A percentile compares a stretch with the other conserved stretches of the same genome.
phyloP scores from a whole-genome alignment of 2,797 vertebrate genomes.

The Cacajao melanocephalus region DNA sequence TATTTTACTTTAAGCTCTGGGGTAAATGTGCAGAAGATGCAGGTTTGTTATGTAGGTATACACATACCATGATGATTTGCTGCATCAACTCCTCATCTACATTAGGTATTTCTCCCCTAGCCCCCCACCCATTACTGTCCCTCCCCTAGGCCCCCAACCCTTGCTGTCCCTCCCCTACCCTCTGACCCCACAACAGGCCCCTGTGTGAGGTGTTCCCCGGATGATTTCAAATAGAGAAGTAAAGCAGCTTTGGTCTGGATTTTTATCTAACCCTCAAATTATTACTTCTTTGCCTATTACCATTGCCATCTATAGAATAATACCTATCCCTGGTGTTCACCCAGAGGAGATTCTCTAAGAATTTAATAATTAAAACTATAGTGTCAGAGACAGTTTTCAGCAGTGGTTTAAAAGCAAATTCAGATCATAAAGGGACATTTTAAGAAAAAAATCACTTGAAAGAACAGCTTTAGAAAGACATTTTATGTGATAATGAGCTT shows the following conservation, averaged over 20 bases:
- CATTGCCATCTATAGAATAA: background rate
- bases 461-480: background rate
- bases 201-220: background rate
- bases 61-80: too few relatives aligned
- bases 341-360: background rate
- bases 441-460: background rate
- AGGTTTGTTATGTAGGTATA: too few relatives aligned
- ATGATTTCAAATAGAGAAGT: background rate
- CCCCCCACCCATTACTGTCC: too few relatives aligned
- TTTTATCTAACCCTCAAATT: background rate
- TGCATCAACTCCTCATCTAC: too few relatives aligned
- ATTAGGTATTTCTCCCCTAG: too few relatives aligned
- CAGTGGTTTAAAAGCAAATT: background rate
- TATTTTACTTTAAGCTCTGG: too few relatives aligned
- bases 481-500: background rate
- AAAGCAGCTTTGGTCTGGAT: background rate
- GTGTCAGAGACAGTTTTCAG: background rate
- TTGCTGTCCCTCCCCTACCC: too few relatives aligned
- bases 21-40: too few relatives aligned
- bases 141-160: too few relatives aligned
- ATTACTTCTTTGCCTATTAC: background rate
- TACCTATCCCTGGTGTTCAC: background rate
- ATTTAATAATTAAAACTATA: background rate
- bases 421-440: background rate
- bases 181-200: too few relatives aligned